Evolutionary conservation across 2,797 vertebrate species (phyloP), one percentile per base, ranked within the genome.

Genomic region (Neomorphus geoffroyi): DNA sequence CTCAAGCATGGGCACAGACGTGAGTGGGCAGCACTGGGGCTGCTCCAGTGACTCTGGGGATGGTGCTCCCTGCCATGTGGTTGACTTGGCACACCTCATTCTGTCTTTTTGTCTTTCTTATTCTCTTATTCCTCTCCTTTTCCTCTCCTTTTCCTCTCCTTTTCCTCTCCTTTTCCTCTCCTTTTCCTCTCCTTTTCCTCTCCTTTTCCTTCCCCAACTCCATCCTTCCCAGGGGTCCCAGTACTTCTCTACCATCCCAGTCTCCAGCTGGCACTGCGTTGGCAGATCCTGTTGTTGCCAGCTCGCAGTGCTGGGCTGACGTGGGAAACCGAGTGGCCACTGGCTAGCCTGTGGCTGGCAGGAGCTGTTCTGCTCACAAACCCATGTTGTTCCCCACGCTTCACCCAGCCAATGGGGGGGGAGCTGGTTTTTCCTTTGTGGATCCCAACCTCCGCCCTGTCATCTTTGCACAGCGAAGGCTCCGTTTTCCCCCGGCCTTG

Each of bases 41-140:
- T 51, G 88, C 54, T 60, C 60, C 5, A 19, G 50, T 85, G 73
- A 65, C 77, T 77, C 80, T 64, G 54, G 54, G 48, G 51, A 41
- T 53, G 73, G 62, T 72, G 70, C 78, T 92, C 78, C 46, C 79
- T 23, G 8, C 28, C 4, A 35, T 46, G 71, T 24, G 77, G 85
- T 77, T 80, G 73, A 30, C 41, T 94, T 95, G 86, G 86, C 78
- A 74, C 62, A 48, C 78, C 78, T 92, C 89, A 21, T 6, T 58
- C 77, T 57, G 41, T 18, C 16, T 27, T 39, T 26, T 37, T 50
- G 48, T 51, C 45, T 82, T 72, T 51, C n/a, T n/a, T 37, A 4
- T 54, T 62, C 64, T n/a, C 32, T 21, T 27, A 6, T 12, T 64
- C 13, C 73, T 57, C 58, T 19, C 37, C 43, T 35, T 33, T 32